Evolutionary conservation across 2,888 invertebrate species (phyloP), one percentile per base, ranked within the genome.

Genomic region (Aelia acuminata): DNA sequence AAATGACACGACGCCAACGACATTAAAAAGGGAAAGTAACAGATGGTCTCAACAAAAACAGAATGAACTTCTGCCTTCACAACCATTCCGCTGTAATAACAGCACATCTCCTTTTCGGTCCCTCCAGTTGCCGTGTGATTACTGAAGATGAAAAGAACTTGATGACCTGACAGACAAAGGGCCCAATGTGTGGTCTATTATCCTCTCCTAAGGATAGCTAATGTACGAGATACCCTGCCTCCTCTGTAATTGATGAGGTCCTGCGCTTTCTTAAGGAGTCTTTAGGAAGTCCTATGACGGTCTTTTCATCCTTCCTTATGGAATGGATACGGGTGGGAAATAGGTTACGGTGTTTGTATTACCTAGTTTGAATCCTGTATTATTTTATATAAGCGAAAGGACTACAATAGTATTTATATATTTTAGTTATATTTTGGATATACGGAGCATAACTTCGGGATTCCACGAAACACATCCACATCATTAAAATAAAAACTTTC

Each of bases 161-260:
- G 80, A 80, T 80, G 80, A 80, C 80, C 80, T 5, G 3, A 26
- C 63, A 18, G 35, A 70, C 63, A 70, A 70, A 70, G 63, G 35
- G 80, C 22, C 0, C 43, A 39, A 43, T 80, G 80, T 80, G 80
- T 80, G 80, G 80, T 80, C 80, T 43, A 80, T 80, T 80, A 47
- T 39, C 43, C 80, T 26, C 10, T 0, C 1, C 63, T 35, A 20
- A 70, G 35, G 63, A 20, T 35, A 31, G 80, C 80, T 80, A 80
- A 80, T 80, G 80, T 22, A 80, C 22, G 80, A 80, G 80, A 11
- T 35, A 35, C 39, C 39, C 22, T 75, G 43, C 4, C 43, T 80
- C 22, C 43, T 80, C 80, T 80, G 43, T 80, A 80, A 80, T 80
- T 80, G 80, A 80, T 80, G 80, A 43, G 80, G 39, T 39, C 39